Base-by-base conservation (phyloP, 2,888 invertebrate species). In the Platycheirus rosarum region DNA sequence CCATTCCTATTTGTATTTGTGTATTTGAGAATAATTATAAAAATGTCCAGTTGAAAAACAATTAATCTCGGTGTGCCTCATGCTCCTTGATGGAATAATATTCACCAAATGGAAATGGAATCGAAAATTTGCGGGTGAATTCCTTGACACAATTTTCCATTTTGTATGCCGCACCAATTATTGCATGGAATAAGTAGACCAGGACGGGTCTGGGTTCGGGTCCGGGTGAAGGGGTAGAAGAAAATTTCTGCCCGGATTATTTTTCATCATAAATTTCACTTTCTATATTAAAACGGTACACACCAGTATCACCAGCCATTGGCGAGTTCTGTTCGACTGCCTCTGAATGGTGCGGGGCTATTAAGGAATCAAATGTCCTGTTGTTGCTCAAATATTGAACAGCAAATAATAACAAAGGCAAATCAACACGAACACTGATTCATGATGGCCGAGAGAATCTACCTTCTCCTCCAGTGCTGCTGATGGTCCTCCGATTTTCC, bases 401-500 rank as follows among this genome's bases (percentile, higher is more conserved):
- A 63, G 35, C 23, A 68, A 65, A 66, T 32, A 77, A 65, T 60
- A 62, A 53, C 55, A 62, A 73, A 71, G 74, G 42, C 63, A 74
- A 63, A 69, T 69, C 63, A 63, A 65, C 55, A 51, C 57, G 16
- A 77, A 49, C n/a, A n/a, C 29, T 42, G 69, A 60, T 55, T 63
- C 42, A 46, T 40, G 70, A 62, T 76, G 51, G 26, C 40, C 23
- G 40, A 37, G 53, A 76, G 35, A 70, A 44, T 53, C 63, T 77
- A 53, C 32, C 14, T 46, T 20, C 11, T n/a, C 20, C 9, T 46
- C n/a, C n/a, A n/a, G n/a, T n/a, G n/a, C n/a, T 32, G 5, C 13
- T 40, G 14, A 53, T 37, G 42, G 71, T 66, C 46, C n/a, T n/a
- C 53, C 76, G 80, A 80, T 80, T 80, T 80, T 80, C 80, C 80